Base-by-base conservation (phyloP, 2,113 vertebrate genomes). In the Mystacornis crossleyi region DNA sequence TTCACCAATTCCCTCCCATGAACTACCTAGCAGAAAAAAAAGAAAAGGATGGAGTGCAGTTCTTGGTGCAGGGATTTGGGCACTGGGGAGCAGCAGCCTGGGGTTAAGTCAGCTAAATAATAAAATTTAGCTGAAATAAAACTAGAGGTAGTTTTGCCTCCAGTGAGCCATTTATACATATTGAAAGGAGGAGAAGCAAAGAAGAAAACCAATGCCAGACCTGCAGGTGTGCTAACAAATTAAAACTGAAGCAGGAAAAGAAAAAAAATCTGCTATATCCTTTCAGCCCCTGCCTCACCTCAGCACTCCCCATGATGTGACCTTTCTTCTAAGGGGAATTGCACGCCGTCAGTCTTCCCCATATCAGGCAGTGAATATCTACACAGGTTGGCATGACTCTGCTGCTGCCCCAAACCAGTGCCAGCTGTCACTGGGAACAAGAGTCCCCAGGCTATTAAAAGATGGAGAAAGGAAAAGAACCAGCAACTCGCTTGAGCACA, bases 181-280 rank as follows among this genome's bases (percentile, higher is more conserved):
- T 11, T 89, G 71, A 78, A 93, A 93, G 61, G 79, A 55, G 48
- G 33, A 94, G 47, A 72, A 83, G 67, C 31, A 91, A 85, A 86
- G 71, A 85, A 81, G 33, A 92, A 91, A 97, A 95, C 50, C 87
- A 93, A 93, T 45, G 33, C 83, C 67, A 87, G 70, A 38, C 50
- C 23, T 93, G 95, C 97, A 97, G 94, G 91, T 97, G 97, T 92
- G 94, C 90, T 73, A 75, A 95, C 51, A 96, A 89, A 90, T 77
- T 92, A 69, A 70, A 64, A 66, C 15, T 43, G 81, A 74, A 96
- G 55, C 40, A 94, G 81, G 79, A 65, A 87, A 92, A 93, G 43
- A 72, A 80, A 89, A 91, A 83, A 91, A 71, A 62, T 79, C 73
- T 82, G 65, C 62, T 90, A 33, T 20, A 92, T 51, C 79, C 93